A percentile compares a stretch with the other conserved stretches of the same genome.
Conservation (phyloP, 2,888 invertebrate species). For the Drosophila hawaiiensis region DNA sequence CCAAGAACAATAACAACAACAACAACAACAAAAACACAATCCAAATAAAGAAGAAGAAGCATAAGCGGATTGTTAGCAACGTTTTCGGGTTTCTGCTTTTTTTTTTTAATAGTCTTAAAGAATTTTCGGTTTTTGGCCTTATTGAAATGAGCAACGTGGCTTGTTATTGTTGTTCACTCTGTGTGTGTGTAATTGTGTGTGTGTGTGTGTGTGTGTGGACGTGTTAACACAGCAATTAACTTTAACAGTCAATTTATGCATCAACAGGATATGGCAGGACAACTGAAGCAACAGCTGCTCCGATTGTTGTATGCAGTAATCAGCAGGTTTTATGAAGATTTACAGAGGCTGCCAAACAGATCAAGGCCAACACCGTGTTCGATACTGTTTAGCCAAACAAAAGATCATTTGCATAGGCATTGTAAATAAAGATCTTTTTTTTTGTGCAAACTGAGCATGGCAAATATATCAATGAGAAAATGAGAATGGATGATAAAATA, state of each 20-base stretch:
- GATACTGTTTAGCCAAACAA: slow-evolving; percentile 7
- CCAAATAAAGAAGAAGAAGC: slow-evolving; percentile 23
- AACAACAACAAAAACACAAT: slow-evolving; percentile 22
- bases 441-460: not conserved
- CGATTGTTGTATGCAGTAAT: slow-evolving; percentile 20
- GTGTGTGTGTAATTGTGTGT: slow-evolving; percentile 11
- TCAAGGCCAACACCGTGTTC: slow-evolving; percentile 24
- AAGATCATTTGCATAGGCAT: slow-evolving; percentile 21
- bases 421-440: not conserved
- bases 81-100: slow-evolving; percentile 22
- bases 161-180: slow-evolving; percentile 17
- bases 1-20: slow-evolving; percentile 35
- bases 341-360: slow-evolving; percentile 14
- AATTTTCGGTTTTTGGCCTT: slow-evolving; percentile 58
- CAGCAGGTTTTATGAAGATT: slow-evolving; percentile 44
- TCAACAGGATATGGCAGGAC: slow-evolving; percentile 54
- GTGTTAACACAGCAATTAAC: slow-evolving; percentile 78
- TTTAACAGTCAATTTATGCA: slow-evolving; percentile 74
- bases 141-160: slow-evolving; percentile 71
- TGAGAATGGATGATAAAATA: not conserved
- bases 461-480: not conserved
- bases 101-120: slow-evolving; percentile 70
- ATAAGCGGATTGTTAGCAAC: slow-evolving; percentile 70
- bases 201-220: slow-evolving; percentile 45
- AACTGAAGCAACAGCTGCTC: slow-evolving; percentile 37